phyloP scores from a whole-genome alignment of 64 coral and sea anemone genomes.

The Stichodactyla mertensii region DNA sequence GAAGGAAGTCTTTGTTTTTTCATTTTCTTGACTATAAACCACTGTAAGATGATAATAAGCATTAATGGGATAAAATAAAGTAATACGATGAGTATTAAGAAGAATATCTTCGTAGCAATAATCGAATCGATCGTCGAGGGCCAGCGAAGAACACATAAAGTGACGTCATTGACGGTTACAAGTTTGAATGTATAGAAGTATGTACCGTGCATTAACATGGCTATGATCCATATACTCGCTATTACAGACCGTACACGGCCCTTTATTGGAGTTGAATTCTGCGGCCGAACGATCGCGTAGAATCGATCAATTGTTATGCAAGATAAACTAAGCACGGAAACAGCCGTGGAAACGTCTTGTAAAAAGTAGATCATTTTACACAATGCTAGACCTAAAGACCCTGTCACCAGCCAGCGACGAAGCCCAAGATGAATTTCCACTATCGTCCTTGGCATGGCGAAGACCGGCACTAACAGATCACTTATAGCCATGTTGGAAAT shows the following conservation, averaged over 20 bases:
- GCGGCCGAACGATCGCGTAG: conserved; percentile 21
- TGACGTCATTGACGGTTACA: background rate
- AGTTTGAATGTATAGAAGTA: conserved; percentile 31
- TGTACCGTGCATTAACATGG: conserved; percentile 9
- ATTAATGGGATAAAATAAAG: conserved; percentile 17
- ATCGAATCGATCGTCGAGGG: background rate
- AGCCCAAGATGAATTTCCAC: background rate
- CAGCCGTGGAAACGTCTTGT: conserved; percentile 39
- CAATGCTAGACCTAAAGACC: background rate
- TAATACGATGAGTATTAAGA: background rate
- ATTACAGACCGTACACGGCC: conserved; percentile 1
- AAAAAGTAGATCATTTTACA: conserved; percentile 34
- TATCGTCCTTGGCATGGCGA: conserved; percentile 26
- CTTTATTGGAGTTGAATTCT: background rate
- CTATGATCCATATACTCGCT: conserved; percentile 21
- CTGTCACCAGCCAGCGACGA: conserved; percentile 17
- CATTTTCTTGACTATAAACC: conserved; percentile 11
- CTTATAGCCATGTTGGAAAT: conserved; percentile 39
- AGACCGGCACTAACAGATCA: conserved; percentile 18
- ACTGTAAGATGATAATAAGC: conserved; percentile 6
- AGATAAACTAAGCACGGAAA: conserved; percentile 25
- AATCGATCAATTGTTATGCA: conserved; percentile 29
- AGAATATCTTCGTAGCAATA: background rate
- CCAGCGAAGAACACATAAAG: conserved; percentile 14
- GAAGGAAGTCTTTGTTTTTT: background rate